Percentiles rank a stretch among this genome's conserved stretches.
Conservation (phyloP, 1,140 invertebrate species). For the Galleria mellonella region DNA sequence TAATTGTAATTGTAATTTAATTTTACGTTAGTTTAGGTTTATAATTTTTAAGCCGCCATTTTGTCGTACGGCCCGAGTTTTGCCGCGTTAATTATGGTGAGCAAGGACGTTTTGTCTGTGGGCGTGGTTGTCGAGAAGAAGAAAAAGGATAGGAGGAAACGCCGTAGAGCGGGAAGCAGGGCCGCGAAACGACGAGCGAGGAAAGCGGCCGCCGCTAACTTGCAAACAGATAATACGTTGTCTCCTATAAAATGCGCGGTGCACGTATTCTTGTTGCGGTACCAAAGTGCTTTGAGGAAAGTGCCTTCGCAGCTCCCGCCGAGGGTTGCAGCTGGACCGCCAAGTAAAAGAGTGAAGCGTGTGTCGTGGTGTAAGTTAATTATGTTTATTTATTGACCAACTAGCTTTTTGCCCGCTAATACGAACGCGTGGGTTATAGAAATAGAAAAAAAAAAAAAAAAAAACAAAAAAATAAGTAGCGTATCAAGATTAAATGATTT, state of each 20-base stretch:
- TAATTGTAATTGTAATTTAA: conserved; percentile 20
- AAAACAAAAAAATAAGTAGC: no score
- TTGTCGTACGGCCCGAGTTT: conserved; percentile 33
- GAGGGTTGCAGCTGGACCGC: conserved; percentile 48
- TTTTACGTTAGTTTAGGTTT: conserved; percentile 29
- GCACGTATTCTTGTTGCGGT: conserved; percentile 47
- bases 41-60: conserved; percentile 35
- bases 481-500: no score
- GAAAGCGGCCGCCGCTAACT: conserved; percentile 11
- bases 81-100: conserved; percentile 29
- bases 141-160: conserved; percentile 33
- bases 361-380: conserved; percentile 62
- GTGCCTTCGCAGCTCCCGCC: conserved; percentile 54
- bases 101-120: conserved; percentile 27
- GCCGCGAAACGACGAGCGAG: conserved; percentile 30
- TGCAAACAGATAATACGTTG: background rate
- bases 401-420: no score
- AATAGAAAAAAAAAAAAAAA: no score
- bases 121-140: conserved; percentile 18
- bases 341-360: conserved; percentile 53
- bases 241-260: conserved; percentile 53
- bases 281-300: conserved; percentile 53
- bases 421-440: no score
- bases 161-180: conserved; percentile 33
- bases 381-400: background rate